These are phyloP conservation scores for Cacatua alba DNA, from an alignment of 2,113 vertebrate genomes.

Conservation along the genomic window DNA sequence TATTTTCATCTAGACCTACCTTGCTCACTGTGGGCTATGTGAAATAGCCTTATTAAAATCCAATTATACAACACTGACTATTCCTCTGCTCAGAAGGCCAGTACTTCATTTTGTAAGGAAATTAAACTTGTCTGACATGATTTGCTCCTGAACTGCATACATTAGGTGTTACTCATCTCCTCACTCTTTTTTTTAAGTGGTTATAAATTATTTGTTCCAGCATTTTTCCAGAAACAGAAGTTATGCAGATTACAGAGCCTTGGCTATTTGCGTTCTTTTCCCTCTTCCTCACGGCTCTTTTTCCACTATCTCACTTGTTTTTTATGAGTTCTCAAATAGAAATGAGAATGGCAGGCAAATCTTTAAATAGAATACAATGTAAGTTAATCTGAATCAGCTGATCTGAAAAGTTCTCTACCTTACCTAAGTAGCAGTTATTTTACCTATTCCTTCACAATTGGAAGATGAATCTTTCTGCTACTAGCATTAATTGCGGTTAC, in stretches of 20 bases:
- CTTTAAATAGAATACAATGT: neutral
- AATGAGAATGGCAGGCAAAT: neutral
- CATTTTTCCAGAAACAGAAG: neutral
- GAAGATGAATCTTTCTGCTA: neutral
- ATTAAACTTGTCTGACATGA: neutral
- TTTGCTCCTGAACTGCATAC: neutral
- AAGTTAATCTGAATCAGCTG: neutral
- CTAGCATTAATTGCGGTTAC: neutral
- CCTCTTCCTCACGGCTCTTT: neutral
- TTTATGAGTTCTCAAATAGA: neutral
- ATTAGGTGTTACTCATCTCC: neutral
- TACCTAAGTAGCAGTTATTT: neutral
- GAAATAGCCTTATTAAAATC: neutral
- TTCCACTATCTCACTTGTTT: neutral
- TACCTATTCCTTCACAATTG: neutral
- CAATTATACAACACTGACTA: neutral
- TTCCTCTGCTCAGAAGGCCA: neutral
- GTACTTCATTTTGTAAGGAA: neutral
- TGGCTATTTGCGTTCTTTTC: neutral
- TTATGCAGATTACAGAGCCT: neutral
- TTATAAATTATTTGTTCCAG: neutral
- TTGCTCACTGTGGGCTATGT: neutral
- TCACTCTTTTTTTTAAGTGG: neutral
- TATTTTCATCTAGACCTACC: neutral
- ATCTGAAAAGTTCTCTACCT: neutral